phyloP scores from a whole-genome alignment of 37 sponge, comb jelly and placozoan genomes.

The Diacarnus erythraeanus region DNA sequence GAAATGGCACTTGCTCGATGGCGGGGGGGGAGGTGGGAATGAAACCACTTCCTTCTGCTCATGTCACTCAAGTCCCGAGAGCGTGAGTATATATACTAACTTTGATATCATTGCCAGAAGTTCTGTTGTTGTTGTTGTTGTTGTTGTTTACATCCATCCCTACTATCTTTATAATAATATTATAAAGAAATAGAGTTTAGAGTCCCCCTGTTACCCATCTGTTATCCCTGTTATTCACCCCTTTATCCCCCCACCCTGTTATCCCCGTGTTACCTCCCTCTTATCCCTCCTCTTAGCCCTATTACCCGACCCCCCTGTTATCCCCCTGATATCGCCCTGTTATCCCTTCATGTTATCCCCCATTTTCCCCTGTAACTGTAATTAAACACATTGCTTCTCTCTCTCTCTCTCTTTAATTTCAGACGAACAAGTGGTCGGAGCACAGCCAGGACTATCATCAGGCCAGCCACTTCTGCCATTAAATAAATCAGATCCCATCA shows the following conservation, averaged over 20 bases:
- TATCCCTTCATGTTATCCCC: slow-evolving; percentile 8
- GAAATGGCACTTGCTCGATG: too few species aligned
- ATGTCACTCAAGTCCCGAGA: background rate
- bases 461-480: slow-evolving; percentile 3
- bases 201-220: too few species aligned
- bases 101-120: background rate
- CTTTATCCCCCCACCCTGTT: background rate
- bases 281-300: slow-evolving; percentile 26
- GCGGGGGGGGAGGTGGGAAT: too few species aligned
- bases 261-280: slow-evolving; percentile 10
- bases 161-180: background rate
- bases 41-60: background rate
- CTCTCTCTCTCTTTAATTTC: slow-evolving; percentile 7
- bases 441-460: slow-evolving; percentile 22
- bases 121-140: background rate
- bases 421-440: slow-evolving; percentile 20
- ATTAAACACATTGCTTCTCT: too few species aligned
- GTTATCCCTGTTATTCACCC: background rate
- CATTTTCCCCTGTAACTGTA: too few species aligned
- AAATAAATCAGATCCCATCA: background rate
- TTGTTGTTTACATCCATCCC: background rate
- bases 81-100: background rate
- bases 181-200: too few species aligned
- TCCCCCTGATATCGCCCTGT: slow-evolving; percentile 8
- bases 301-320: too few species aligned